These are phyloP conservation scores for Drosophila tanythrix DNA, from an alignment of 2,888 invertebrate genomes.

Conservation along the genomic window DNA sequence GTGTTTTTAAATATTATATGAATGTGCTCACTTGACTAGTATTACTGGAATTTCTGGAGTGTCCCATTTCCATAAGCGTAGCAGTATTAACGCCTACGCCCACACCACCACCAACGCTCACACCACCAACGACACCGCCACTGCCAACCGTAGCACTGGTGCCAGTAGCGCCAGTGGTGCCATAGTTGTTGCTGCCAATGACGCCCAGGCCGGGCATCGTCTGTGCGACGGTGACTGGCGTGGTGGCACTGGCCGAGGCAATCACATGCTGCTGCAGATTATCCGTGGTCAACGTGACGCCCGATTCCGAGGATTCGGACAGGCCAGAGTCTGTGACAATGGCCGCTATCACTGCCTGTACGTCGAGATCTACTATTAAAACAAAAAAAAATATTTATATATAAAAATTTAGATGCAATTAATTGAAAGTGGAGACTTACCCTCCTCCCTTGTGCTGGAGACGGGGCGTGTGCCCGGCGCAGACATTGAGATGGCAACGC, in stretches of 20 bases:
- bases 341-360: constrained; percentile 80
- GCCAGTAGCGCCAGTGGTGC: constrained; percentile 65
- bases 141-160: background rate
- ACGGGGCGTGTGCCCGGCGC: constrained; percentile 77
- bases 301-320: constrained; percentile 84
- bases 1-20: background rate
- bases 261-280: constrained; percentile 76
- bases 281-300: constrained; percentile 77
- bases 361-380: constrained; percentile 68
- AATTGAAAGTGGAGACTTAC: constrained; percentile 82
- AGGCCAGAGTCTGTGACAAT: constrained; percentile 85
- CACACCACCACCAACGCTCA: constrained; percentile 36
- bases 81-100: constrained; percentile 68
- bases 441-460: constrained; percentile 85
- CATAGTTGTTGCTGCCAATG: constrained; percentile 82
- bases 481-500: constrained; percentile 61
- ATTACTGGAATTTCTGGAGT: constrained; percentile 92
- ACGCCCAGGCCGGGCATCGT: constrained; percentile 58
- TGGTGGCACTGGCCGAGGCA: constrained; percentile 73
- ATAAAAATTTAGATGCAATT: background rate
- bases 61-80: constrained; percentile 85
- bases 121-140: constrained; percentile 25
- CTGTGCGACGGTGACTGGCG: constrained; percentile 50
- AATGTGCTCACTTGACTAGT: constrained; percentile 88
- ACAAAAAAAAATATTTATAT: background rate